Evolutionary conservation across 1,140 invertebrate genomes (phyloP), one percentile per base, ranked within the genome.

Genomic region (Zaprionus davidi): DNA sequence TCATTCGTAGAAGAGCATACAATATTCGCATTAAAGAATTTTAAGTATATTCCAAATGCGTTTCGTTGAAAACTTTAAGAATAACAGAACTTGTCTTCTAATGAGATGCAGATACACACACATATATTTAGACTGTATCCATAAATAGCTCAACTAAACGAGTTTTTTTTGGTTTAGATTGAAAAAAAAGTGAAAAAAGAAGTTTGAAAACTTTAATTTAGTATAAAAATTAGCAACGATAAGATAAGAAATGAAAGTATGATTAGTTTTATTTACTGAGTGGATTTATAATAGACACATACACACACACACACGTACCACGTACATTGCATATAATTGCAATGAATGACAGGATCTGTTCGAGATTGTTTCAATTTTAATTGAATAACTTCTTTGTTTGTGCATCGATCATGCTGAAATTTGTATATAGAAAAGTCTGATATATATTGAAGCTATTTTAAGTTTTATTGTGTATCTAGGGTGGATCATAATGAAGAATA

Each of bases 41-140:
- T 41, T 2, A 2, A 34, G 11, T 5, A 0, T 51, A 20, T 49
- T 13, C 9, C 17, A 20, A 22, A 49, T 12, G 11, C 5, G 4
- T 51, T 13, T 5, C 20, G n/a, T 17, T 49, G 7, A 13, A 51
- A 17, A 44, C 41, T 22, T 51, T 0, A 22, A 22, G 28, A 34
- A 63, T 20, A 63, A 24, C 17, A 63, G 60, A 46, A 31, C 26
- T 51, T 12, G 60, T 34, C 51, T 31, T 55, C 20, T 58, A 68
- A 68, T 58, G 55, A 68, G 65, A 58, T 55, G 53, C 34, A 28
- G 22, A 28, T 41, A 44, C n/a, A 9, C 2, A 44, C 15, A 17
- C 2, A 44, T 5, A n/a, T 41, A 55, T 26, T 31, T 49, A 56
- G n/a, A 56, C 53, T n/a, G n/a, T 31, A 7, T 15, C 22, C 11